Evolutionary conservation across 2,113 vertebrate genomes (phyloP), one percentile per base, ranked within the genome.

Genomic region (Lepus timidus): DNA sequence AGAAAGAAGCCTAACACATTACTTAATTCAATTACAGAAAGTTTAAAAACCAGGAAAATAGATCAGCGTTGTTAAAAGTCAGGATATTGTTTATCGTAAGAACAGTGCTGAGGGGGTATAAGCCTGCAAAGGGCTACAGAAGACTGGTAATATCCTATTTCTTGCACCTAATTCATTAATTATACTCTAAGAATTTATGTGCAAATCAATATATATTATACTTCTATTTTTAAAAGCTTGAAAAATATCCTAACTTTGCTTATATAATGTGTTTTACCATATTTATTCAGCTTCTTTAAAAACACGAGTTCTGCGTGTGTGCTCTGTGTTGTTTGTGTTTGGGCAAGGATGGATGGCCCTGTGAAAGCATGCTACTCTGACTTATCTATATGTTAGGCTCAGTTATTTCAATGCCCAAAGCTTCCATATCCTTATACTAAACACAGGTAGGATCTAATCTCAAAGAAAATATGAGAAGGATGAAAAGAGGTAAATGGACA

Each of bases 251-350:
- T 6, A 36, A 39, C 3, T 87, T 91, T 62, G 90, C 23, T 61
- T 85, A 68, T 20, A 11, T 23, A 11, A 64, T 13, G 39, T 12
- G 76, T 64, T 36, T 93, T 58, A 75, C 55, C 62, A 33, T 10
- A 85, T 49, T 67, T 85, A 51, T 61, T 76, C 39, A 52, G 44
- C 8, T 80, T 76, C 87, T 86, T 95, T 78, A 86, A 92, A 95
- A 80, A 76, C 22, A 33, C 1, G 20, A 92, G 7, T 33, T 93
- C 17, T 87, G 22, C 73, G 20, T 44, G 52, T 95, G 36, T 79
- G 73, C 81, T 80, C 33, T 55, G 5, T 29, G 58, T 31, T 79
- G 31, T 14, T 31, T 64, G 29, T 85, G 22, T 85, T n/a, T 80
- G 62, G 7, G 22, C 61, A 85, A 83, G n/a, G 13, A 65, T 39